phyloP scores from a whole-genome alignment of 2,113 vertebrate genomes.

The Rhinolophus sinicus region DNA sequence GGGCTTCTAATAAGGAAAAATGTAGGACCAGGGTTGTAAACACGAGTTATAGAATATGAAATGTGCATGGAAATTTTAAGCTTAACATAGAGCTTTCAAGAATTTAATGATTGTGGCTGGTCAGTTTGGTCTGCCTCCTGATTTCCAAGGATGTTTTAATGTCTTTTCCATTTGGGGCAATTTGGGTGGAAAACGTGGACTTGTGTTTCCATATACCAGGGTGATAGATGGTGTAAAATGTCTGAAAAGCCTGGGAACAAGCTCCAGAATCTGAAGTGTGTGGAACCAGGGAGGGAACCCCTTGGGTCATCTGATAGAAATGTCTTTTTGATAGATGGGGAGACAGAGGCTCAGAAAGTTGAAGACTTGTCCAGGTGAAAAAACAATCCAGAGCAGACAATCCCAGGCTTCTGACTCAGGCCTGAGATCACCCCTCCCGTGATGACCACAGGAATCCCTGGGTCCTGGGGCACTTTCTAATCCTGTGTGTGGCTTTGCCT shows the following conservation, averaged over 20 bases:
- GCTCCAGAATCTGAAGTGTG: background rate
- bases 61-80: background rate
- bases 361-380: background rate
- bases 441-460: background rate
- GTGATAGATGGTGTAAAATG: background rate
- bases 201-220: background rate
- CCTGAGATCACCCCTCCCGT: background rate
- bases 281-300: background rate
- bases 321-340: background rate
- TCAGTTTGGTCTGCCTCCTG: background rate
- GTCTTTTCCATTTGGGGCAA: background rate
- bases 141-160: slow-evolving; percentile 9
- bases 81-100: background rate
- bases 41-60: slow-evolving; percentile 8
- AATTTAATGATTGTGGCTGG: slow-evolving; percentile 1
- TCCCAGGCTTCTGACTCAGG: background rate
- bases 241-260: background rate
- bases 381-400: background rate
- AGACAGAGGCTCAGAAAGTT: background rate
- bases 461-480: background rate
- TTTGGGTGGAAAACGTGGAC: background rate
- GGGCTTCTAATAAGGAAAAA: background rate
- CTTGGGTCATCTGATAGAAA: background rate
- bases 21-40: background rate
- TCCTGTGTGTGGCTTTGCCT: background rate